A percentile compares a stretch with the other conserved stretches of the same genome.
These are phyloP conservation scores for Leptinotarsa rubiginosa DNA, from an alignment of 2,888 invertebrate species.

Conservation along the genomic window DNA sequence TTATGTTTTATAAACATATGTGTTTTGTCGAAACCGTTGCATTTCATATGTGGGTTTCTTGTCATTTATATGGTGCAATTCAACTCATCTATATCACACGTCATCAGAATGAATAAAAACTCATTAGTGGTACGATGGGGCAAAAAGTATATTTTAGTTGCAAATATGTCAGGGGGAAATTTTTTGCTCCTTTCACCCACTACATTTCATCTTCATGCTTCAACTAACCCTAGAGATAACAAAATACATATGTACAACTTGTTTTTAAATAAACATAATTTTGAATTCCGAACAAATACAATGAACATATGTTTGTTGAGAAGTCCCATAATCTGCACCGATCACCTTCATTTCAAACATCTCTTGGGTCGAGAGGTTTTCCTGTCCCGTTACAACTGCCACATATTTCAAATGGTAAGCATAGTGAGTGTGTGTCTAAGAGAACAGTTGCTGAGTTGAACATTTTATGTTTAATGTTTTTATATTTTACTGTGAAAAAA, in stretches of 20 bases:
- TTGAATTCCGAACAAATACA: constrained; percentile 22
- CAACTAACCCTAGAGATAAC: constrained; percentile 20
- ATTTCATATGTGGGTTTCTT: constrained; percentile 34
- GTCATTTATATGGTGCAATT: constrained; percentile 25
- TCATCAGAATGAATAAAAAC: background rate
- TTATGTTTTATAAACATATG: constrained; percentile 41
- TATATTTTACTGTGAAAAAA: too few species aligned
- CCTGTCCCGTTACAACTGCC: constrained; percentile 11
- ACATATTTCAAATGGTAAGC: constrained; percentile 43
- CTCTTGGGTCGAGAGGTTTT: constrained; percentile 23
- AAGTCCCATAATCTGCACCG: constrained; percentile 21
- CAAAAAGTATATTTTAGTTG: constrained; percentile 12
- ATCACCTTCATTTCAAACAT: constrained; percentile 19
- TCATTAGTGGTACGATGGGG: background rate
- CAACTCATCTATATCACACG: constrained; percentile 14
- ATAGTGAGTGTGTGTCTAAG: constrained; percentile 20
- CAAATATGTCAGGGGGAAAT: constrained; percentile 15
- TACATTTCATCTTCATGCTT: constrained; percentile 24
- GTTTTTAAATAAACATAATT: background rate
- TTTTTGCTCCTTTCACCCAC: constrained; percentile 21
- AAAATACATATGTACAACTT: constrained; percentile 41
- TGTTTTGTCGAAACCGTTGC: constrained; percentile 45
- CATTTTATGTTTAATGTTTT: background rate
- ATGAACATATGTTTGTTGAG: constrained; percentile 13
- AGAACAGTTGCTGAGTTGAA: background rate